phyloP scores from a whole-genome alignment of 2,888 invertebrate species.

The Sarcophaga variegata region DNA sequence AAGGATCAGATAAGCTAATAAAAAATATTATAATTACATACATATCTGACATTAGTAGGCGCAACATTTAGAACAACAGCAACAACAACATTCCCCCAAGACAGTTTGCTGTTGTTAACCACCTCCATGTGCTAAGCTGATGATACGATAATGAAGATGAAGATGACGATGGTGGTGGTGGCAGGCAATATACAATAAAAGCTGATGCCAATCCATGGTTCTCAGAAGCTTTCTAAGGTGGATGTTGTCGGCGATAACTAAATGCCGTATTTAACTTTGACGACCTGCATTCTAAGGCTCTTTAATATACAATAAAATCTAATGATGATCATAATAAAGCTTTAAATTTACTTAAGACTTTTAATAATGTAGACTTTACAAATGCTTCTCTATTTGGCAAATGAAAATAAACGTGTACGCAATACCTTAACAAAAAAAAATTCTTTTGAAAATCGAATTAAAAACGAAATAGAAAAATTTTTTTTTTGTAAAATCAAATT shows the following conservation, averaged over 20 bases:
- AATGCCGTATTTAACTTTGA: conserved; percentile 48
- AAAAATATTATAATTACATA: conserved; percentile 82
- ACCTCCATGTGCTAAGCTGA: background rate
- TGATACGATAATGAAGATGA: background rate
- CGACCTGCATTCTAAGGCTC: conserved; percentile 46
- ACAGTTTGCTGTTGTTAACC: background rate
- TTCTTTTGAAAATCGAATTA: background rate
- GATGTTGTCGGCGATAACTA: conserved; percentile 35
- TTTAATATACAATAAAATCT: conserved; percentile 60
- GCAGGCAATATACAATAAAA: background rate
- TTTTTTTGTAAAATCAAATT: no score
- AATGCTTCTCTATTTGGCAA: conserved; percentile 18
- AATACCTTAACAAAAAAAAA: background rate
- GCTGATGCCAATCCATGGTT: background rate
- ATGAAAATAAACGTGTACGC: conserved; percentile 21
- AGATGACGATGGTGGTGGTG: background rate
- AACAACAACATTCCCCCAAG: background rate
- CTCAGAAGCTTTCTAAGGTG: background rate
- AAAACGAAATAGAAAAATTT: conserved; percentile 1
- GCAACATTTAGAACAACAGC: conserved; percentile 60
- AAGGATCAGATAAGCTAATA: conserved; percentile 81
- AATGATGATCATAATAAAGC: conserved; percentile 56
- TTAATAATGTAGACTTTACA: conserved; percentile 27
- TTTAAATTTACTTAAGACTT: conserved; percentile 45
- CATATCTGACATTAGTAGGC: conserved; percentile 73